Conservation (phyloP, 2,888 invertebrate species). For the Argynnis bischoffii region DNA sequence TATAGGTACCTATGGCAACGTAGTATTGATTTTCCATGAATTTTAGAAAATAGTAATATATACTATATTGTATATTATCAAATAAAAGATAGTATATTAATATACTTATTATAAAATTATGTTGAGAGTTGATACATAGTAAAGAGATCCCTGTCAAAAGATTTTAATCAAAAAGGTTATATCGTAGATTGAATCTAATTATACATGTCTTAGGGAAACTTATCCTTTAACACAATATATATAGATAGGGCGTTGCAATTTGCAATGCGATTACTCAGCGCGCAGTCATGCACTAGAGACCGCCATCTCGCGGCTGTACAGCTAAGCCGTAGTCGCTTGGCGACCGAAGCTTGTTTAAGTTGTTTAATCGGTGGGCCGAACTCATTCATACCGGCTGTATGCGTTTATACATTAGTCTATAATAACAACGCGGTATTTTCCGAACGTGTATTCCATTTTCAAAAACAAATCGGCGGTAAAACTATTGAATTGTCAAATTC, state of each 20-base stretch:
- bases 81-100: neutral
- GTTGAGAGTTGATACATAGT: neutral
- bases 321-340: conserved; percentile 45
- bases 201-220: neutral
- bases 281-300: conserved; percentile 63
- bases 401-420: conserved; percentile 32
- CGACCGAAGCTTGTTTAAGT: conserved; percentile 63
- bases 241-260: conserved; percentile 59
- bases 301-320: conserved; percentile 57
- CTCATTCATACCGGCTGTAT: conserved; percentile 37
- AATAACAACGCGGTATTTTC: conserved; percentile 25
- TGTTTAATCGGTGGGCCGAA: conserved; percentile 67
- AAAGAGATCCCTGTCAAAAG: neutral
- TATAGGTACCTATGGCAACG: conserved; percentile 15
- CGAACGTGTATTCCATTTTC: conserved; percentile 38
- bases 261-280: conserved; percentile 70
- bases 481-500: conserved; percentile 35
- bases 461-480: conserved; percentile 49
- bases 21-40: conserved; percentile 14
- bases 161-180: neutral
- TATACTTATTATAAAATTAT: neutral
- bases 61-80: neutral
- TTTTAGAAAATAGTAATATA: neutral
- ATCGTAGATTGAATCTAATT: neutral
- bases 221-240: conserved; percentile 9